Conservation (phyloP, 2,888 invertebrate species). For the Drosophila sordidula region DNA sequence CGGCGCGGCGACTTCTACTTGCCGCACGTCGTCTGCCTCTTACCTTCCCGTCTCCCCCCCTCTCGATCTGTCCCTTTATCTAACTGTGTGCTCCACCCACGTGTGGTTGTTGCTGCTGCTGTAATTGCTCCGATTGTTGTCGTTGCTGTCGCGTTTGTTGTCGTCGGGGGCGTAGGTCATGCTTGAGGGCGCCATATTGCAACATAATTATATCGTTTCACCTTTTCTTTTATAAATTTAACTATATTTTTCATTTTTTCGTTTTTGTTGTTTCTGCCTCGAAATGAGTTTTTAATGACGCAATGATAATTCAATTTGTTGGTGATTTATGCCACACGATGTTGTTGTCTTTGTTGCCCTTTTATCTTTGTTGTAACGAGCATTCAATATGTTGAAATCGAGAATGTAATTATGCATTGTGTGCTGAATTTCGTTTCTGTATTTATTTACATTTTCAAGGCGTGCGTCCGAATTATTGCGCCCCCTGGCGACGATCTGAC, state of each 20-base stretch:
- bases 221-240: slow-evolving; percentile 51
- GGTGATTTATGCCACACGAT: slow-evolving; percentile 73
- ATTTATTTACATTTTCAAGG: slow-evolving; percentile 21
- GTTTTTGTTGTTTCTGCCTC: slow-evolving; percentile 18
- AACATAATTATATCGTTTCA: slow-evolving; percentile 79
- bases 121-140: slow-evolving; percentile 35
- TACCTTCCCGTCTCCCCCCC: not conserved
- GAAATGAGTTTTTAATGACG: slow-evolving; percentile 81
- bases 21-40: not conserved
- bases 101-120: slow-evolving; percentile 5
- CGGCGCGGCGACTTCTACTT: slow-evolving; percentile 18
- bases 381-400: slow-evolving; percentile 66
- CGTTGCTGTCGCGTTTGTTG: slow-evolving; percentile 53
- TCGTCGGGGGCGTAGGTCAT: slow-evolving; percentile 70
- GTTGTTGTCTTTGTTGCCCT: slow-evolving; percentile 33
- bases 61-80: not conserved
- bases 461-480: slow-evolving; percentile 17
- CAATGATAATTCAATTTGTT: slow-evolving; percentile 81
- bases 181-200: slow-evolving; percentile 79
- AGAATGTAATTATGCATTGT: slow-evolving; percentile 60
- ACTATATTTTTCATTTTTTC: slow-evolving; percentile 8
- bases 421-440: slow-evolving; percentile 15
- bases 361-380: slow-evolving; percentile 59
- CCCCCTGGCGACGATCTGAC: not conserved
- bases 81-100: slow-evolving; percentile 5